Evolutionary conservation across 2,797 vertebrate genomes (phyloP).

Genomic region (Perodicticus potto): DNA sequence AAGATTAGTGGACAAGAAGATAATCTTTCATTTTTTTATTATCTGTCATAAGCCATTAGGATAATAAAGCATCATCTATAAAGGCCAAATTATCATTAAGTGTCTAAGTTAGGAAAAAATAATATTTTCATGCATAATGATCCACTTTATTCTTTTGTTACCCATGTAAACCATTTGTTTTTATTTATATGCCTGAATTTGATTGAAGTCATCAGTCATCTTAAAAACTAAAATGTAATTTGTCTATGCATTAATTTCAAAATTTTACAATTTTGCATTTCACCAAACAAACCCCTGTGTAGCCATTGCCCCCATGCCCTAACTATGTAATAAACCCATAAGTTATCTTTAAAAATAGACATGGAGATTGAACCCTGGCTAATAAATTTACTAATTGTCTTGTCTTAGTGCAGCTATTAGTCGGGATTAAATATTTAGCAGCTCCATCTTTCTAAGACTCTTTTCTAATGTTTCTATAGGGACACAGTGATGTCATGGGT

Average conservation of each 20-base stretch:
- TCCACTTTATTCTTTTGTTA: conserved; percentile 25
- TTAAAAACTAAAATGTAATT: background rate
- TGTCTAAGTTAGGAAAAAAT: background rate
- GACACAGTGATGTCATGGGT: background rate
- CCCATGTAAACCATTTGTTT: background rate
- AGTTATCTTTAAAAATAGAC: background rate
- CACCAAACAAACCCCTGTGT: background rate
- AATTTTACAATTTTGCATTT: conserved; percentile 6
- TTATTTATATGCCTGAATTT: conserved; percentile 9
- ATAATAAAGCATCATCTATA: background rate
- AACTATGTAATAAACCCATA: background rate
- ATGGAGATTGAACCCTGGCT: background rate
- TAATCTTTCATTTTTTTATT: background rate
- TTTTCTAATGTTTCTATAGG: conserved; percentile 37
- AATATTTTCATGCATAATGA: background rate
- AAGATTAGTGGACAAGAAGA: background rate
- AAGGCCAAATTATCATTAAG: conserved; percentile 14
- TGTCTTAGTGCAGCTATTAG: conserved; percentile 43
- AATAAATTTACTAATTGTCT: conserved; percentile 44
- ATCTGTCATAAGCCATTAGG: background rate
- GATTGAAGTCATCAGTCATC: background rate
- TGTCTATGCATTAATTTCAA: background rate
- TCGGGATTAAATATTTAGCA: conserved; percentile 73
- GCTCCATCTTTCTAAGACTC: conserved; percentile 39
- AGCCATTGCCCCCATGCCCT: background rate